These are phyloP conservation scores for Adelosebastes latens DNA, from an alignment of 2,797 vertebrate genomes.

Conservation along the genomic window DNA sequence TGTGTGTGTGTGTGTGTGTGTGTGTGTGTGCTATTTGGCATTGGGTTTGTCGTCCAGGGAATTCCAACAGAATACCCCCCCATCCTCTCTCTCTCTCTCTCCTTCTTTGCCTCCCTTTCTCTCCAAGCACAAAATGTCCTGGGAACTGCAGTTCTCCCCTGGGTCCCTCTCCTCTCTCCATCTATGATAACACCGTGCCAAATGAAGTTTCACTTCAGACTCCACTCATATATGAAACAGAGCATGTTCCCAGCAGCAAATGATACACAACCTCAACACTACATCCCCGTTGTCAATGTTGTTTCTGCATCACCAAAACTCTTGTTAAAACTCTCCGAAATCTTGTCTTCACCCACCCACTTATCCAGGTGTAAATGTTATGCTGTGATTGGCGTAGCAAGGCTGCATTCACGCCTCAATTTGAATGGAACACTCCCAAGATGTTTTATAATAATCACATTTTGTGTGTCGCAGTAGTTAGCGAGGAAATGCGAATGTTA, in stretches of 20 bases:
- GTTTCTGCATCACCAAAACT: constrained; percentile 4
- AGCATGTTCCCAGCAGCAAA: not conserved
- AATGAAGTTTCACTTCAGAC: constrained; percentile 47
- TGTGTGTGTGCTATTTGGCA: constrained; percentile 39
- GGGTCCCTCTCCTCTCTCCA: constrained; percentile 23
- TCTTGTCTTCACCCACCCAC: not conserved
- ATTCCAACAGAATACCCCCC: constrained; percentile 48
- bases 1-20: constrained; percentile 13
- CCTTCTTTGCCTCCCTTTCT: constrained; percentile 9
- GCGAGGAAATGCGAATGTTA: not conserved
- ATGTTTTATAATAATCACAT: constrained; percentile 17
- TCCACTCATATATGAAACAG: constrained; percentile 28
- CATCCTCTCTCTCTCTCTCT: not conserved
- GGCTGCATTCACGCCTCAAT: constrained; percentile 12
- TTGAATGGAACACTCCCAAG: constrained; percentile 2
- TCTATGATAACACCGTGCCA: constrained; percentile 40
- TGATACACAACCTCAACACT: not conserved
- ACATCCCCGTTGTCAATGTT: not conserved
- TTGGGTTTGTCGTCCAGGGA: constrained; percentile 54
- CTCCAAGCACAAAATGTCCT: constrained; percentile 68
- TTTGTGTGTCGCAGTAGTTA: constrained; percentile 17
- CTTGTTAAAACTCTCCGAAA: constrained; percentile 17
- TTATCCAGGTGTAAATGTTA: constrained; percentile 8
- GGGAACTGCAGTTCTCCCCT: constrained; percentile 67
- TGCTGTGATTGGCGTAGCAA: constrained; percentile 18